A percentile compares a stretch with the other conserved stretches of the same genome.
Conservation (phyloP, 2,888 invertebrate species). For the Drosophila dives region DNA sequence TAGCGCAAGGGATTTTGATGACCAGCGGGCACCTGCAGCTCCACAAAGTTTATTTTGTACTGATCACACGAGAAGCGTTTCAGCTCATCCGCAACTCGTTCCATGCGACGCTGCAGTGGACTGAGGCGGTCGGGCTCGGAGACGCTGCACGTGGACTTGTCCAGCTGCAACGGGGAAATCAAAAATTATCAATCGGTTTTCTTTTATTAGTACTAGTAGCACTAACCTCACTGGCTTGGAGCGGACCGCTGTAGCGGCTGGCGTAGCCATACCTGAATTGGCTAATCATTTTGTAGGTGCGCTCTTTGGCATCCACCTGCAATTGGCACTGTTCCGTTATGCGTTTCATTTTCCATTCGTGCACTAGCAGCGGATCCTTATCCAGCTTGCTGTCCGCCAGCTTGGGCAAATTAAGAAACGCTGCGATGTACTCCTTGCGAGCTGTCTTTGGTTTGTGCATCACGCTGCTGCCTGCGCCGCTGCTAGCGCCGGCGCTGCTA, state of each 20-base stretch:
- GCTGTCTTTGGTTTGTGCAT: conserved; percentile 63
- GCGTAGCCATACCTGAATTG: conserved; percentile 81
- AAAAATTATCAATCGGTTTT: background rate
- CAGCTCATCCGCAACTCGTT: conserved; percentile 79
- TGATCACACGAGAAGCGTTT: conserved; percentile 82
- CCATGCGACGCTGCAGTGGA: conserved; percentile 75
- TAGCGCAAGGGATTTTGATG: conserved; percentile 83
- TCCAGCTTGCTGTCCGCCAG: conserved; percentile 41
- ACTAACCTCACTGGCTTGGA: conserved; percentile 60
- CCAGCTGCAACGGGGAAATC: conserved; percentile 44
- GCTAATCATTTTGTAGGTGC: conserved; percentile 61
- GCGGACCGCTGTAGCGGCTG: conserved; percentile 67
- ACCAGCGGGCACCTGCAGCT: conserved; percentile 83
- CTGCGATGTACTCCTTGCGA: conserved; percentile 66
- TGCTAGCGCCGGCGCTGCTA: conserved; percentile 18
- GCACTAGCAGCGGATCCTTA: conserved; percentile 38
- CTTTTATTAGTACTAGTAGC: background rate
- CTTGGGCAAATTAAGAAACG: conserved; percentile 54
- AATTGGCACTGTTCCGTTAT: conserved; percentile 82
- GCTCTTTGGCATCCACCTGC: conserved; percentile 71
- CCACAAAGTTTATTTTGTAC: conserved; percentile 83
- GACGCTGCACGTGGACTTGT: conserved; percentile 70
- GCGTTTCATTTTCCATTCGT: conserved; percentile 75
- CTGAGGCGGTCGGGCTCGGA: conserved; percentile 75
- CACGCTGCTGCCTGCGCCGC: conserved; percentile 35